Evolutionary conservation across 2,888 invertebrate genomes (phyloP).

Genomic region (Dendrolimus pini): DNA sequence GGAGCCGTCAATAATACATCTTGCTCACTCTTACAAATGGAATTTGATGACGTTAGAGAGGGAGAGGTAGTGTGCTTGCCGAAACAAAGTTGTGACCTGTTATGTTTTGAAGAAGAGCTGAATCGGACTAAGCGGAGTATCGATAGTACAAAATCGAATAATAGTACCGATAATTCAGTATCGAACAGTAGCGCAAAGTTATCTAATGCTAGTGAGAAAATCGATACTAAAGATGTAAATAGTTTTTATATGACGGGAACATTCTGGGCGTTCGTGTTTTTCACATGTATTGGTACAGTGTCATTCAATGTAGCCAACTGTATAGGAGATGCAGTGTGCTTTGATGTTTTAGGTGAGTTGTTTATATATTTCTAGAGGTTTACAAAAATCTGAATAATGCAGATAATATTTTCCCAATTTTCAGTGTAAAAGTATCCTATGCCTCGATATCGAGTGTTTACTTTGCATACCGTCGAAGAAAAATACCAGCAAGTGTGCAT

Average conservation of each 20-base stretch:
- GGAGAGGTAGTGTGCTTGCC: slow-evolving; percentile 44
- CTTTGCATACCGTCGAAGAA: too few species aligned
- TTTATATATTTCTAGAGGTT: not conserved
- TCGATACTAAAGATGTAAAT: slow-evolving; percentile 11
- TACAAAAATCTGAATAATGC: not conserved
- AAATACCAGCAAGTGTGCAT: too few species aligned
- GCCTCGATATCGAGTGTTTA: too few species aligned
- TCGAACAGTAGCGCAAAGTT: too few species aligned
- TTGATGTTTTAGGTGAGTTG: slow-evolving; percentile 86
- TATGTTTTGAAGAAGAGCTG: slow-evolving; percentile 48
- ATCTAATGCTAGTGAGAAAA: too few species aligned
- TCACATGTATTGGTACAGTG: slow-evolving; percentile 85
- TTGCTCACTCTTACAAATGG: slow-evolving; percentile 52
- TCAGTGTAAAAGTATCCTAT: too few species aligned
- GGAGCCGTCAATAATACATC: slow-evolving; percentile 34
- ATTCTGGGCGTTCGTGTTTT: slow-evolving; percentile 85
- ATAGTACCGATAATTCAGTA: not conserved
- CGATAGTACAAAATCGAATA: slow-evolving; percentile 5
- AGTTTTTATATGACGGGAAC: slow-evolving; percentile 76
- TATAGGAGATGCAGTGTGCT: slow-evolving; percentile 93
- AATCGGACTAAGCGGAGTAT: slow-evolving; percentile 16
- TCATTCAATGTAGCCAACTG: slow-evolving; percentile 91
- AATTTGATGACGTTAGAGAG: slow-evolving; percentile 30
- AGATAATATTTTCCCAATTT: too few species aligned
- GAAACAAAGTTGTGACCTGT: slow-evolving; percentile 40